These are phyloP conservation scores for Cydia strobilella DNA, from an alignment of 1,140 invertebrate genomes.

Conservation along the genomic window DNA sequence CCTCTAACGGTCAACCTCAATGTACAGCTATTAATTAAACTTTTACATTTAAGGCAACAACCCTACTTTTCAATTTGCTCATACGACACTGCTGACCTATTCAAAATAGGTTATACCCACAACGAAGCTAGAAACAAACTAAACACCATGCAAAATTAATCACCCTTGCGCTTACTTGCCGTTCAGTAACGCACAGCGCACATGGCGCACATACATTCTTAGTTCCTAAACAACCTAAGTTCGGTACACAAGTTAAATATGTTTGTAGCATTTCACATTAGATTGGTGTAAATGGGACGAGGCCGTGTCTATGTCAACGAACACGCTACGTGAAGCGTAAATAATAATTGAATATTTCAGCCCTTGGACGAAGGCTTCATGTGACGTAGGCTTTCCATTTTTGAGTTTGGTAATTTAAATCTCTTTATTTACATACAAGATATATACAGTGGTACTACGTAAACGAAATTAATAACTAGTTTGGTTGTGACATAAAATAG, in stretches of 20 bases:
- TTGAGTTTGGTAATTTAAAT: background rate
- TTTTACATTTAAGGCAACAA: background rate
- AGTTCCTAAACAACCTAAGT: background rate
- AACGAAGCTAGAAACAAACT: background rate
- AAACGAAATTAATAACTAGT: too few relatives aligned
- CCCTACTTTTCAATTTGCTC: background rate
- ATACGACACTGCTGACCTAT: slow-evolving; percentile 13
- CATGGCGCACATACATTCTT: background rate
- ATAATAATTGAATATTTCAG: slow-evolving; percentile 8
- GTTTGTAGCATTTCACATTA: background rate
- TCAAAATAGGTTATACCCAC: slow-evolving; percentile 12
- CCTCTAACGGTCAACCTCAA: too few relatives aligned
- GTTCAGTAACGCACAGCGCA: slow-evolving; percentile 9
- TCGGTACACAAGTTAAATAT: background rate
- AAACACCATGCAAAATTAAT: slow-evolving; percentile 27
- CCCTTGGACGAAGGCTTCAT: background rate
- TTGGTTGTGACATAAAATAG: background rate
- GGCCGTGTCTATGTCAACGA: slow-evolving; percentile 19
- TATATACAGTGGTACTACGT: too few relatives aligned
- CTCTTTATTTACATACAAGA: too few relatives aligned
- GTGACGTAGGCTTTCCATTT: background rate
- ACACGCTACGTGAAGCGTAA: background rate
- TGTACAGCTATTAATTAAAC: too few relatives aligned
- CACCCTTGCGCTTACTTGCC: background rate
- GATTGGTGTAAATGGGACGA: slow-evolving; percentile 5